Evolutionary conservation across 2,113 vertebrate genomes (phyloP).

Genomic region (Cnemophilus loriae): DNA sequence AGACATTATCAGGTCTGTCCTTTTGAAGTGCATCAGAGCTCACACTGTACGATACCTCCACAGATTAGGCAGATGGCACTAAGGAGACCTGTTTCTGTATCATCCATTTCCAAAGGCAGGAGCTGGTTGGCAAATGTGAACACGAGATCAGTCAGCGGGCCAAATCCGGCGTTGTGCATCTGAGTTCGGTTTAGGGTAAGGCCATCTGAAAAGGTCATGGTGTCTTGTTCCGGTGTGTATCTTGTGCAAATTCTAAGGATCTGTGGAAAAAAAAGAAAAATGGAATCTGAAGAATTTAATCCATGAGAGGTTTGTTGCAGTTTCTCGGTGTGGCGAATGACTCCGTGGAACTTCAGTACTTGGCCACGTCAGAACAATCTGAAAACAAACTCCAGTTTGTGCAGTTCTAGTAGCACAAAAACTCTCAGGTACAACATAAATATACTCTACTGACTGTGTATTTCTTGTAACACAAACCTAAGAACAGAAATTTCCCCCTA

Average conservation of each 20-base stretch:
- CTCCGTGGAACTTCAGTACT: fast-evolving
- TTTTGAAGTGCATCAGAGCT: neutral
- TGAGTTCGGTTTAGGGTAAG: slow-evolving; percentile 93
- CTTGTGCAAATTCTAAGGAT: slow-evolving; percentile 94
- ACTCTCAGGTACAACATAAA: neutral
- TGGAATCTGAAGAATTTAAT: neutral
- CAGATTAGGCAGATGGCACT: slow-evolving; percentile 97
- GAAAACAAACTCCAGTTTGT: neutral
- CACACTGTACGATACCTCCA: slow-evolving; percentile 77
- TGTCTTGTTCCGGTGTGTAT: slow-evolving; percentile 94
- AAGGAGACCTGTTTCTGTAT: slow-evolving; percentile 92
- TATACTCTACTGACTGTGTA: fast-evolving
- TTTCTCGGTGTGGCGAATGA: fast-evolving
- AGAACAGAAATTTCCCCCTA: neutral
- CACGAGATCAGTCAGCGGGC: slow-evolving; percentile 90
- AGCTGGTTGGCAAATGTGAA: slow-evolving; percentile 95
- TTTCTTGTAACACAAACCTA: neutral
- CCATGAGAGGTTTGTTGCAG: neutral
- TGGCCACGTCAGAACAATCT: fast-evolving
- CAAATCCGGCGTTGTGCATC: slow-evolving; percentile 96
- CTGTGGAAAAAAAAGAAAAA: slow-evolving; percentile 49
- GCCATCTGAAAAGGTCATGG: slow-evolving; percentile 95
- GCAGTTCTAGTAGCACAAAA: neutral
- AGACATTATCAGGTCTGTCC: neutral
- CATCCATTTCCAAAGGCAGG: slow-evolving; percentile 94